A percentile compares a stretch with the other conserved stretches of the same genome.
Conservation (phyloP, 1,140 invertebrate species). For the Samia ricini region DNA sequence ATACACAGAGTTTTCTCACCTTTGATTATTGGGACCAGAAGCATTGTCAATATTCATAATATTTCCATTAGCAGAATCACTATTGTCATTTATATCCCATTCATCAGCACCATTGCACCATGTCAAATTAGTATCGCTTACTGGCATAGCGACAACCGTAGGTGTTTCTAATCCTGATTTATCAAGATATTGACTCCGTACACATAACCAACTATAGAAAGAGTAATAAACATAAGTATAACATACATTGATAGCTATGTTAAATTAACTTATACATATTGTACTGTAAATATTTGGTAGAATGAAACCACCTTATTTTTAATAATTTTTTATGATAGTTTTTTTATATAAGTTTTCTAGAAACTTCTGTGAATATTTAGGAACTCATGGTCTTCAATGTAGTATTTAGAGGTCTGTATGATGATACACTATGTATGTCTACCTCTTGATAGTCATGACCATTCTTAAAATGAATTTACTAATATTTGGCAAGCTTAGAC, state of each 20-base stretch:
- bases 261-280: not conserved
- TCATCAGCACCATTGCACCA: conserved; percentile 68
- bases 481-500: no score
- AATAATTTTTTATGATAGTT: no score
- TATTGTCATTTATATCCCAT: conserved; percentile 73
- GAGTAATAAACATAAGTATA: no score
- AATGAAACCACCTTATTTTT: no score
- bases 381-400: no score
- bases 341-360: no score
- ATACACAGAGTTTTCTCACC: conserved; percentile 28
- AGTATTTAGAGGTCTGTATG: no score
- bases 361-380: no score
- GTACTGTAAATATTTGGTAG: not conserved
- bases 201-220: conserved; percentile 60
- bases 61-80: conserved; percentile 63
- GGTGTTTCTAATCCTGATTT: conserved; percentile 31
- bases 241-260: no score
- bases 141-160: conserved; percentile 47
- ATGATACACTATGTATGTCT: no score
- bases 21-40: conserved; percentile 49
- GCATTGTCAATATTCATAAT: conserved; percentile 62
- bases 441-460: no score
- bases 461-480: no score
- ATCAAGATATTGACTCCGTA: conserved; percentile 62
- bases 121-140: conserved; percentile 41